These are phyloP conservation scores for Atta cephalotes DNA, from an alignment of 1,140 invertebrate genomes.

Conservation along the genomic window DNA sequence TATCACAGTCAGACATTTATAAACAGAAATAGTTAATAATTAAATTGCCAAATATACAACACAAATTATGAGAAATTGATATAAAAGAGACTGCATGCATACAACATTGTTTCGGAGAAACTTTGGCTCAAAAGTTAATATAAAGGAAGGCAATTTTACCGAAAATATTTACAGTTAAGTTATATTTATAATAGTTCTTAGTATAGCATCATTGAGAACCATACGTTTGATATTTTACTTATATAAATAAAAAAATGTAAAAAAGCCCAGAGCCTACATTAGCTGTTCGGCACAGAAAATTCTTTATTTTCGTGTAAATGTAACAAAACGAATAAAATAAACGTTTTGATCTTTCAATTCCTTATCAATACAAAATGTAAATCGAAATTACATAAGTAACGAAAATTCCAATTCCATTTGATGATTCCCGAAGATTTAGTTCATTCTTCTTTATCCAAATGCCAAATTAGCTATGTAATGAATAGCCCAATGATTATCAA, in stretches of 20 bases:
- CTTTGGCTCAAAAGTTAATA: background rate
- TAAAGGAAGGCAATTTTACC: background rate
- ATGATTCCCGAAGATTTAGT: too few relatives aligned
- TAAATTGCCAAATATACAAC: constrained; percentile 1
- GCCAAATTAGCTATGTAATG: too few relatives aligned
- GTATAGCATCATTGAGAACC: constrained; percentile 54
- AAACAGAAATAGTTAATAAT: constrained; percentile 12
- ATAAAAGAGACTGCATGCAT: background rate
- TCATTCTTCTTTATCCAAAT: too few relatives aligned
- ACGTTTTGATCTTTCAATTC: too few relatives aligned
- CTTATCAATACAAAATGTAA: too few relatives aligned
- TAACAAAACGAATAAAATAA: too few relatives aligned
- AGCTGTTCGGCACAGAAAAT: too few relatives aligned
- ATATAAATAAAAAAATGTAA: background rate
- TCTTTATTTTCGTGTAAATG: too few relatives aligned
- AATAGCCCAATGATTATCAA: too few relatives aligned
- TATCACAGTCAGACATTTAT: constrained; percentile 62
- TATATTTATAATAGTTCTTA: background rate
- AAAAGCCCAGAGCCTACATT: too few relatives aligned
- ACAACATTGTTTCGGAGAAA: background rate
- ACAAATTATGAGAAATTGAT: background rate
- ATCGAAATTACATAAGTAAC: too few relatives aligned
- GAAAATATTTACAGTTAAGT: constrained; percentile 17
- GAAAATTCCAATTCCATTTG: too few relatives aligned
- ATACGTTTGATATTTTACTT: constrained; percentile 24